These are phyloP conservation scores for Andrena dorsata DNA, from an alignment of 2,888 invertebrate genomes.

Conservation along the genomic window DNA sequence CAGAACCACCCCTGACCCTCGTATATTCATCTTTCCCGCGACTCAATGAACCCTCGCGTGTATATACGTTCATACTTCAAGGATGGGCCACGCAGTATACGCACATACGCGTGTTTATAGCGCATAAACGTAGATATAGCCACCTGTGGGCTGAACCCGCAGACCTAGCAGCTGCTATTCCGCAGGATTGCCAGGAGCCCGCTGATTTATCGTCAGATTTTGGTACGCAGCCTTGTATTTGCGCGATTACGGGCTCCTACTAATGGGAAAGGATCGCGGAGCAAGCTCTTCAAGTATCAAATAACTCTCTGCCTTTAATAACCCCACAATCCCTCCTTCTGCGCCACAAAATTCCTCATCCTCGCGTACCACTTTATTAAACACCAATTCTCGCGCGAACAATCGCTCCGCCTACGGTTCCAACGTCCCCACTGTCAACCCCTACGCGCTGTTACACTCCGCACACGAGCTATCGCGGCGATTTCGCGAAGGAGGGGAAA, in stretches of 20 bases:
- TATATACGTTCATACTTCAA: constrained; percentile 16
- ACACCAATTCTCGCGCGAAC: not conserved
- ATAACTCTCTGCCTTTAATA: constrained; percentile 4
- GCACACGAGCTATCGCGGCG: not conserved
- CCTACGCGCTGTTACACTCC: not conserved
- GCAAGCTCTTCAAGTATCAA: constrained; percentile 19
- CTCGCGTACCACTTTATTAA: no score
- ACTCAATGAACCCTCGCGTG: constrained; percentile 19
- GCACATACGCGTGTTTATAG: not conserved
- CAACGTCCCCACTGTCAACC: not conserved
- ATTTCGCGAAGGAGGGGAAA: not conserved
- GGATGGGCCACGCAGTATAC: not conserved
- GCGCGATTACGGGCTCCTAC: constrained; percentile 39
- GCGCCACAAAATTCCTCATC: not conserved
- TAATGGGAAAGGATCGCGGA: not conserved
- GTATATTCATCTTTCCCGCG: constrained; percentile 20
- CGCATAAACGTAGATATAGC: constrained; percentile 49
- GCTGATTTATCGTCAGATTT: constrained; percentile 65
- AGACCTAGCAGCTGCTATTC: constrained; percentile 48
- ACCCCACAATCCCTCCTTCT: not conserved
- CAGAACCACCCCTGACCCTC: constrained; percentile 9
- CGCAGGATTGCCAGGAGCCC: constrained; percentile 43
- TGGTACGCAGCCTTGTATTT: constrained; percentile 34
- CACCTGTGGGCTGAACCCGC: constrained; percentile 59
- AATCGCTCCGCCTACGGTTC: not conserved